phyloP scores from a whole-genome alignment of 2,113 vertebrate genomes.

The Micromys minutus region DNA sequence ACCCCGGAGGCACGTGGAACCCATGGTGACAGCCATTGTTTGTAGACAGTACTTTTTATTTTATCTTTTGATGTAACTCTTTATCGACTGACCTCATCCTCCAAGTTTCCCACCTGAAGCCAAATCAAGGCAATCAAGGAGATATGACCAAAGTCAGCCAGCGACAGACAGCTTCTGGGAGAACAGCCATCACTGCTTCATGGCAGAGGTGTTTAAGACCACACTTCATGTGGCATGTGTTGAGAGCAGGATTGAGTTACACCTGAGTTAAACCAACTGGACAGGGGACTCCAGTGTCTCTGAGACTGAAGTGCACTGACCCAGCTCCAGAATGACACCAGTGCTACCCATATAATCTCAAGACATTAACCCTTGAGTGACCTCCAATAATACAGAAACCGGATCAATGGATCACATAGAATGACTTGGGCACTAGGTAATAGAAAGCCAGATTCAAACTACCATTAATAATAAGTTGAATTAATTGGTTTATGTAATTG shows the following conservation, averaged over 20 bases:
- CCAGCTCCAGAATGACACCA: background rate
- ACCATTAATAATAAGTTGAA: slow-evolving; percentile 46
- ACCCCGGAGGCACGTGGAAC: background rate
- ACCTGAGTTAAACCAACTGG: background rate
- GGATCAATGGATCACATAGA: background rate
- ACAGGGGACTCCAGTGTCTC: background rate
- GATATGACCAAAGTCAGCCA: background rate
- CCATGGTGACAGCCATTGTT: background rate
- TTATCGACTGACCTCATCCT: slow-evolving; percentile 30
- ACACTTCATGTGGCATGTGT: background rate
- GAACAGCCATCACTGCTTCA: background rate
- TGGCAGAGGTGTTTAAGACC: background rate
- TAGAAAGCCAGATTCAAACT: slow-evolving; percentile 11
- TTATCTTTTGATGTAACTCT: slow-evolving; percentile 56
- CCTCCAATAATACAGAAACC: slow-evolving; percentile 32
- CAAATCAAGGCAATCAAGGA: background rate
- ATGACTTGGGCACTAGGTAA: background rate
- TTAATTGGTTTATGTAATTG: background rate
- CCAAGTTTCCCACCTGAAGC: background rate
- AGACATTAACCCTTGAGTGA: slow-evolving; percentile 3
- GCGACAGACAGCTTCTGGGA: background rate
- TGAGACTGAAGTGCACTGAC: background rate
- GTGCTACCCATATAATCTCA: background rate
- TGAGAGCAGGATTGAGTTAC: background rate
- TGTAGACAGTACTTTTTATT: background rate